These are phyloP conservation scores for Campoletis sonorensis DNA, from an alignment of 1,140 invertebrate genomes.

Conservation along the genomic window DNA sequence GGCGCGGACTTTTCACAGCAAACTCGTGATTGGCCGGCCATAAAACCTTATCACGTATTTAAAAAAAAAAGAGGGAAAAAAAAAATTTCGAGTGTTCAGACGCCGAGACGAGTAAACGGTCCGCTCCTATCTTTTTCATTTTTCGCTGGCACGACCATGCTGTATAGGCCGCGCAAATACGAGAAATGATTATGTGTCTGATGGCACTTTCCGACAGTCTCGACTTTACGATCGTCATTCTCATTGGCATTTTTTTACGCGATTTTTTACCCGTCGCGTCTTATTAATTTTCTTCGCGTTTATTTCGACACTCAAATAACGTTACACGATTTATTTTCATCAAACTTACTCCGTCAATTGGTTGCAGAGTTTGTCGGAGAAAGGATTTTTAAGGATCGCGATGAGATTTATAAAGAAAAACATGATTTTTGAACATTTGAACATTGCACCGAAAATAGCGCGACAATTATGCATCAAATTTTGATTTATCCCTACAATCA, in stretches of 20 bases:
- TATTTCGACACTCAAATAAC: not conserved
- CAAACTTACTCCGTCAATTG: too few relatives aligned
- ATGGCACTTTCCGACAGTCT: conserved; percentile 49
- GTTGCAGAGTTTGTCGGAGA: too few relatives aligned
- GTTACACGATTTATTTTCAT: too few relatives aligned
- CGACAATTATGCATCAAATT: not conserved
- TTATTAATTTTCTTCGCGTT: not conserved
- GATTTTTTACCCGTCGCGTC: not conserved
- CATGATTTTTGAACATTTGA: too few relatives aligned
- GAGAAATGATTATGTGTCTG: conserved; percentile 63
- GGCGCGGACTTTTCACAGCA: not conserved
- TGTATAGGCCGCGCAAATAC: conserved; percentile 65
- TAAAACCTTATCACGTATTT: conserved; percentile 12
- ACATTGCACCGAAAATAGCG: not conserved
- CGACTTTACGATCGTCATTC: conserved; percentile 23
- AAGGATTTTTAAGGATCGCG: too few relatives aligned
- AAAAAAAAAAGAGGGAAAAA: too few relatives aligned
- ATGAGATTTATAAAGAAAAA: too few relatives aligned
- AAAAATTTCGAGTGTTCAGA: conserved; percentile 51
- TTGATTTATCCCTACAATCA: not conserved
- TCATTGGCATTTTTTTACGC: conserved; percentile 4
- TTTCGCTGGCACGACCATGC: conserved; percentile 30
- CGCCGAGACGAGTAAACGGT: conserved; percentile 59
- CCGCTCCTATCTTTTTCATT: conserved; percentile 49
- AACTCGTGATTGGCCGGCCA: not conserved